Conservation (phyloP, 2,888 invertebrate species). For the Panzeria rudis region DNA sequence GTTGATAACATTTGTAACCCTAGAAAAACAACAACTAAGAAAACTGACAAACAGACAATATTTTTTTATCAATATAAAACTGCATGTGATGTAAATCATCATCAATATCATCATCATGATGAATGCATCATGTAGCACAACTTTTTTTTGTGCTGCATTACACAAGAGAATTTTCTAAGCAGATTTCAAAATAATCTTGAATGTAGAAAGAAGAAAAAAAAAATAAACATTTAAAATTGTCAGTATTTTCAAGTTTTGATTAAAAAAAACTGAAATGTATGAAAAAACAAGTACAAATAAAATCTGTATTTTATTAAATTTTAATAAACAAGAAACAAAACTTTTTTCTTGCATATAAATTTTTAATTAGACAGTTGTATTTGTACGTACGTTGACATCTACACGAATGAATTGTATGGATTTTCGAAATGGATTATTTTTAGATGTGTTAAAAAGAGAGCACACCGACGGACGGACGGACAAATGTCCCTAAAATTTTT, state of each 20-base stretch:
- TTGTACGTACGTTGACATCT: slow-evolving; percentile 66
- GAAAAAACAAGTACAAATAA: slow-evolving; percentile 15
- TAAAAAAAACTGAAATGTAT: background rate
- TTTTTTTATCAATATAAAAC: slow-evolving; percentile 40
- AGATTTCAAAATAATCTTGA: slow-evolving; percentile 40
- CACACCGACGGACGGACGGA: slow-evolving; percentile 9
- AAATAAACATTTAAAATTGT: slow-evolving; percentile 3
- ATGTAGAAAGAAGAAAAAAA: background rate
- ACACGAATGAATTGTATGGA: slow-evolving; percentile 55
- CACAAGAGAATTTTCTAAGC: slow-evolving; percentile 56
- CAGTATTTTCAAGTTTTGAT: slow-evolving; percentile 52
- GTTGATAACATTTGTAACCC: slow-evolving; percentile 59
- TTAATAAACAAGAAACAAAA: slow-evolving; percentile 24
- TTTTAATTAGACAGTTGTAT: slow-evolving; percentile 72
- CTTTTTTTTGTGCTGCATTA: slow-evolving; percentile 45
- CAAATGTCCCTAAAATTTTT: slow-evolving; percentile 46
- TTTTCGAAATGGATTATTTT: slow-evolving; percentile 61
- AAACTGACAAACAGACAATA: slow-evolving; percentile 39
- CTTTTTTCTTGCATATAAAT: slow-evolving; percentile 34
- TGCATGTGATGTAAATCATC: slow-evolving; percentile 25
- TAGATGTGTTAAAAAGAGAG: slow-evolving; percentile 52
- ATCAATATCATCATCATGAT: slow-evolving; percentile 10
- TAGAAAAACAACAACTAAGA: slow-evolving; percentile 23
- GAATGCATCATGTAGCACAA: slow-evolving; percentile 41
- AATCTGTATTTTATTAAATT: slow-evolving; percentile 38